Percentiles rank a stretch among this genome's conserved stretches.
phyloP scores from a whole-genome alignment of 2,888 invertebrate genomes.

The Belgica antarctica region DNA sequence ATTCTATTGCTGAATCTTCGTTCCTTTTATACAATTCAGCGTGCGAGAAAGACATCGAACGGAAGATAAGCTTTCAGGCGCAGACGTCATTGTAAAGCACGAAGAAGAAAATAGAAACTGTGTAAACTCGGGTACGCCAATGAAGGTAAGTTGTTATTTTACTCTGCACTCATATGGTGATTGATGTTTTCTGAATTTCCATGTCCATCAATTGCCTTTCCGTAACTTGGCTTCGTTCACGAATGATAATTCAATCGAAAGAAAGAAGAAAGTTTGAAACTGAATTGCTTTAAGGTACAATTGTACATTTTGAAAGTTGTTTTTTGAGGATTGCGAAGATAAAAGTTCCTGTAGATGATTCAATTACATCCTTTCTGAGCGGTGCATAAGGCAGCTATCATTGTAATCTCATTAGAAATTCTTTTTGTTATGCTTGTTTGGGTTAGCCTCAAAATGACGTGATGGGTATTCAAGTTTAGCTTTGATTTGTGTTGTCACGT shows the following conservation, averaged over 20 bases:
- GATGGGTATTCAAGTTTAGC: too few relatives aligned
- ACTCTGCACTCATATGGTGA: background rate
- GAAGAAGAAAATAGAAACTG: background rate
- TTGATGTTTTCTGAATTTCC: conserved; percentile 13
- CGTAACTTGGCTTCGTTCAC: background rate
- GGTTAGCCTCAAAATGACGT: too few relatives aligned
- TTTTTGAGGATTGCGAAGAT: too few relatives aligned
- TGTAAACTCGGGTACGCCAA: conserved; percentile 10
- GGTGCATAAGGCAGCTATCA: too few relatives aligned
- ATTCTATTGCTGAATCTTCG: background rate
- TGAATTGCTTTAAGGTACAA: background rate
- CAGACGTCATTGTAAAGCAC: background rate
- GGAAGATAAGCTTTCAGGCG: background rate
- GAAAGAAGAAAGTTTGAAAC: background rate
- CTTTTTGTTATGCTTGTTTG: too few relatives aligned
- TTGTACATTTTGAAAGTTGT: too few relatives aligned
- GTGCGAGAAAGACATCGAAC: background rate
- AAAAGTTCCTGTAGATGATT: too few relatives aligned
- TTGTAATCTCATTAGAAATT: too few relatives aligned
- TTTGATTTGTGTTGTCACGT: too few relatives aligned
- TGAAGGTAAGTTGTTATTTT: conserved; percentile 33
- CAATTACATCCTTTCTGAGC: too few relatives aligned
- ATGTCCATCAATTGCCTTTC: background rate
- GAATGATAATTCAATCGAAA: conserved; percentile 1
- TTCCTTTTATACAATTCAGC: conserved; percentile 35